A percentile compares a stretch with the other conserved stretches of the same genome.
Conservation (phyloP, 2,888 invertebrate genomes). For the Patella caerulea region DNA sequence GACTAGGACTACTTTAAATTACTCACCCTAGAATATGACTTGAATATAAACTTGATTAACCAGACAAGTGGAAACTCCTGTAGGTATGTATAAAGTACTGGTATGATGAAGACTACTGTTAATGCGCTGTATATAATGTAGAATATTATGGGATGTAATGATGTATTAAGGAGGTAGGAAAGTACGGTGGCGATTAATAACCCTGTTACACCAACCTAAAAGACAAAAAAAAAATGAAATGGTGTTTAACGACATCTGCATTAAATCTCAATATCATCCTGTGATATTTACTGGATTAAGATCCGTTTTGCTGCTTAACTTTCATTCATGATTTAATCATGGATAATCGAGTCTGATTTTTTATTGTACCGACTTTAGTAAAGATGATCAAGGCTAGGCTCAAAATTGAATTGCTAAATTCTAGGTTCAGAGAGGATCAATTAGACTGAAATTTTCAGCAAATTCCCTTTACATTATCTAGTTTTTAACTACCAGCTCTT, state of each 20-base stretch:
- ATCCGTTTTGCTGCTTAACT: too few relatives aligned
- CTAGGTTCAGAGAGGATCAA: too few relatives aligned
- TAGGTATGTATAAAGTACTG: not conserved
- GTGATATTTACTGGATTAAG: too few relatives aligned
- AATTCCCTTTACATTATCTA: too few relatives aligned
- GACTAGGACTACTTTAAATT: too few relatives aligned
- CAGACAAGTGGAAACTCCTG: not conserved
- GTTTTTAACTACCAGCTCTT: too few relatives aligned
- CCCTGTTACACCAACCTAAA: conserved; percentile 13
- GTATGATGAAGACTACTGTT: conserved; percentile 15
- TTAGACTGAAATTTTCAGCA: too few relatives aligned
- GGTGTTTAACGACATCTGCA: not conserved
- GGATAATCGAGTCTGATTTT: too few relatives aligned
- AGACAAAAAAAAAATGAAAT: not conserved
- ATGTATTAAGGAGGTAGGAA: not conserved
- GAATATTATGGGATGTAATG: conserved; percentile 11
- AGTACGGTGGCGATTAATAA: not conserved
- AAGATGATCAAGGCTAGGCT: too few relatives aligned
- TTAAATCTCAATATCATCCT: not conserved
- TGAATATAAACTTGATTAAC: conserved; percentile 15
- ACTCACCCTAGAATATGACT: not conserved
- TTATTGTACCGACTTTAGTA: too few relatives aligned
- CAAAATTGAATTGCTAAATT: too few relatives aligned
- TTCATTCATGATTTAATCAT: too few relatives aligned
- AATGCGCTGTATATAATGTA: conserved; percentile 17